phyloP scores from a whole-genome alignment of 2,113 vertebrate genomes.

The Catharus minimus region DNA sequence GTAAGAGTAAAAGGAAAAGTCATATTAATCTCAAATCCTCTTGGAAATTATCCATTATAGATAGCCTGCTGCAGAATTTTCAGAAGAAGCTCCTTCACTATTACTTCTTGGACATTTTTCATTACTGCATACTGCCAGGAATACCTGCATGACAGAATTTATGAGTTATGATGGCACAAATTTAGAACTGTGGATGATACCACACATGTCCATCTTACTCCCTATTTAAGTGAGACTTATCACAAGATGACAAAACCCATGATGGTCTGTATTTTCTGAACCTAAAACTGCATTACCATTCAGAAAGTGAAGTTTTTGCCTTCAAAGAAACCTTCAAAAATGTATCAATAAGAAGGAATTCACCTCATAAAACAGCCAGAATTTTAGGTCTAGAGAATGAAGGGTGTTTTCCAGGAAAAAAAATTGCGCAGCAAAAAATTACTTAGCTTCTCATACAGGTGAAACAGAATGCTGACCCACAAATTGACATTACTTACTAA shows the following conservation, averaged over 20 bases:
- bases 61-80: conserved; percentile 15
- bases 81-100: background rate
- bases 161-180: background rate
- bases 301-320: background rate
- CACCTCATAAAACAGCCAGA: background rate
- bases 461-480: background rate
- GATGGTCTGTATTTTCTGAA: background rate
- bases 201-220: background rate
- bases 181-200: background rate
- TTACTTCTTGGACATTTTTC: conserved; percentile 36
- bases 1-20: conserved; percentile 33
- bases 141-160: background rate
- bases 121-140: background rate
- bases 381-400: background rate
- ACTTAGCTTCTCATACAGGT: background rate
- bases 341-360: background rate
- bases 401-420: background rate
- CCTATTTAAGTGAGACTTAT: background rate
- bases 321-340: background rate
- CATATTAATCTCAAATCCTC: conserved; percentile 20
- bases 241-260: background rate
- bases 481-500: background rate
- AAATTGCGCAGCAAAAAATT: background rate
- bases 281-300: background rate
- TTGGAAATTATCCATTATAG: conserved; percentile 40